These are phyloP conservation scores for Parasteatoda tepidariorum DNA, from an alignment of 1,140 invertebrate species.

Conservation along the genomic window DNA sequence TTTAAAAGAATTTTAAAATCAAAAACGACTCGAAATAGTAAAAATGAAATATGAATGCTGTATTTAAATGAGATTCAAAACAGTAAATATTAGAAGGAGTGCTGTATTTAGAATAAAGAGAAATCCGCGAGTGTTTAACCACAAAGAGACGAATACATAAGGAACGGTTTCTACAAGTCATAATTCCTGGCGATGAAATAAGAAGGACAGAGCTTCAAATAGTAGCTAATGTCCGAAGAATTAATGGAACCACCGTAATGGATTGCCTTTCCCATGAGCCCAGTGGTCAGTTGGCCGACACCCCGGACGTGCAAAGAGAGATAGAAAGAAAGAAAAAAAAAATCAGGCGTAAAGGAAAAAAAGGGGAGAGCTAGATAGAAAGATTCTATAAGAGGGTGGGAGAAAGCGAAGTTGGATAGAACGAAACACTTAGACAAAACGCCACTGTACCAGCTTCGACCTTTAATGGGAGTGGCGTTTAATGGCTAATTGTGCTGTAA, in stretches of 20 bases:
- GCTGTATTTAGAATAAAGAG: too few species aligned
- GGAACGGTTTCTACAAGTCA: not conserved
- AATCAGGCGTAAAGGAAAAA: not conserved
- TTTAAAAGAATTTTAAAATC: too few species aligned
- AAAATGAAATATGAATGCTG: too few species aligned
- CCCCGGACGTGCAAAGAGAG: slow-evolving; percentile 55
- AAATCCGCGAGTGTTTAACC: too few species aligned
- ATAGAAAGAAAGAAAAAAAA: slow-evolving; percentile 1
- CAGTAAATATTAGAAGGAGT: too few species aligned
- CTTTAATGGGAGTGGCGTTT: slow-evolving; percentile 58
- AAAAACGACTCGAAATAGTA: too few species aligned
- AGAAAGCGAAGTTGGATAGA: not conserved
- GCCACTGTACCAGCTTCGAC: slow-evolving; percentile 13
- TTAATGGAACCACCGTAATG: slow-evolving; percentile 58
- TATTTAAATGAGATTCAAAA: too few species aligned
- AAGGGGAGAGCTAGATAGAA: not conserved
- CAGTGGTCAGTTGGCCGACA: slow-evolving; percentile 59
- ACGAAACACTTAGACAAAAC: slow-evolving; percentile 55
- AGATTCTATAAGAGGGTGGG: not conserved
- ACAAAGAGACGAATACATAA: too few species aligned
- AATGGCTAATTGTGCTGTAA: slow-evolving; percentile 60
- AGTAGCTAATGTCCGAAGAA: slow-evolving; percentile 59
- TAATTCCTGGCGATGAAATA: slow-evolving; percentile 32
- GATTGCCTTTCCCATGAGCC: slow-evolving; percentile 58
- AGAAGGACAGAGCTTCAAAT: slow-evolving; percentile 51